Evolutionary conservation across 2,888 invertebrate species (phyloP).

Genomic region (Patella depressa): DNA sequence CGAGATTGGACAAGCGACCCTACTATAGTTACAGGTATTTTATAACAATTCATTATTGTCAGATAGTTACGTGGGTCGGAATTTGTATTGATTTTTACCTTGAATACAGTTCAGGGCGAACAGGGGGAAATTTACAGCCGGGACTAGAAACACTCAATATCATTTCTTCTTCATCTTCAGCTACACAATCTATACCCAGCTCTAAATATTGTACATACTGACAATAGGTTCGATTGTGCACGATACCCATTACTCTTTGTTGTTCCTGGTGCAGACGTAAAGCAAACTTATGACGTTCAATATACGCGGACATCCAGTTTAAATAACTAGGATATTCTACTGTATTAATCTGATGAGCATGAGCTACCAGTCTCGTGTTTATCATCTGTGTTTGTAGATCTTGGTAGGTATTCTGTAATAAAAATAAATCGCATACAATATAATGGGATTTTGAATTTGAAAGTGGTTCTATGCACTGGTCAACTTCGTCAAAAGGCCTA

Average conservation of each 20-base stretch:
- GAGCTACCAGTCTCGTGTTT: slow-evolving; percentile 60
- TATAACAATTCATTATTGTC: too few species aligned
- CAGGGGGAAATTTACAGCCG: slow-evolving; percentile 56
- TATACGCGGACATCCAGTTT: slow-evolving; percentile 60
- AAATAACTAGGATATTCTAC: slow-evolving; percentile 67
- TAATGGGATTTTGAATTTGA: too few species aligned
- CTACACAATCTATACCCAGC: slow-evolving; percentile 36
- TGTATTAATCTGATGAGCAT: slow-evolving; percentile 65
- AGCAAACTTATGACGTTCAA: slow-evolving; percentile 56
- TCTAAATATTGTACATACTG: slow-evolving; percentile 36
- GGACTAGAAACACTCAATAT: slow-evolving; percentile 30
- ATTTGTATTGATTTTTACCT: slow-evolving; percentile 39
- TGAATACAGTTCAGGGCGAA: slow-evolving; percentile 49
- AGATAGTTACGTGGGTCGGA: too few species aligned
- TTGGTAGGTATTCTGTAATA: slow-evolving; percentile 49
- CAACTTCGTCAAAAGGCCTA: too few species aligned
- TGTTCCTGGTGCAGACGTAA: slow-evolving; percentile 44
- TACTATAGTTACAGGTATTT: too few species aligned
- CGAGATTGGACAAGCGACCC: too few species aligned
- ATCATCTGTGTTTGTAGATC: slow-evolving; percentile 62
- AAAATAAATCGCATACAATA: too few species aligned
- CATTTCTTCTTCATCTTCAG: slow-evolving; percentile 11
- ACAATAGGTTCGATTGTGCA: slow-evolving; percentile 43
- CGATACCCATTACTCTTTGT: slow-evolving; percentile 38
- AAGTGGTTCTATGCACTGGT: too few species aligned